Percentiles rank a stretch among this genome's conserved stretches.
These are phyloP conservation scores for Gallinago undulata DNA, from an alignment of 2,113 vertebrate species.

Conservation along the genomic window DNA sequence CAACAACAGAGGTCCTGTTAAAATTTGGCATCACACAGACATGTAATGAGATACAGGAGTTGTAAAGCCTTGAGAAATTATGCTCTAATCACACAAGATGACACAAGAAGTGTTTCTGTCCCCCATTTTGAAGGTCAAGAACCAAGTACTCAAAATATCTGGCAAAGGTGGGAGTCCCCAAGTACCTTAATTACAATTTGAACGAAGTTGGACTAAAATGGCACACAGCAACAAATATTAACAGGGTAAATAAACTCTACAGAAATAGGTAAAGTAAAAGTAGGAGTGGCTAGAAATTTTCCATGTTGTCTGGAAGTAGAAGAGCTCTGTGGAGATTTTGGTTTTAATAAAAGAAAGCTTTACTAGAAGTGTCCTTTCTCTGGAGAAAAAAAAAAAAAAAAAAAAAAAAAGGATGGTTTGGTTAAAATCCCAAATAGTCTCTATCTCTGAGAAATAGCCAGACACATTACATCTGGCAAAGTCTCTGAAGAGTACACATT, in stretches of 20 bases:
- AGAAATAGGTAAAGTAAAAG: not conserved
- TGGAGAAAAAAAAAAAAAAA: not conserved
- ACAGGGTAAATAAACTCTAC: not conserved
- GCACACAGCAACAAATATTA: not conserved
- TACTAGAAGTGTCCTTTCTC: not conserved
- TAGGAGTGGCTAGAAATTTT: not conserved
- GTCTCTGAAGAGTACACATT: not conserved
- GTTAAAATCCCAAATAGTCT: not conserved
- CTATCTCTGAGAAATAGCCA: not conserved
- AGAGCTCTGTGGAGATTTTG: not conserved
- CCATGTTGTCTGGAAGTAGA: not conserved
- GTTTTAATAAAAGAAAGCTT: conserved; percentile 2
- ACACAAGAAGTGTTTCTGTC: not conserved
- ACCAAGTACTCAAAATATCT: not conserved
- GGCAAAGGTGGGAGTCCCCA: not conserved
- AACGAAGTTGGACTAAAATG: not conserved
- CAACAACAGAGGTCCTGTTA: not conserved
- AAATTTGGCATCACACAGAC: not conserved
- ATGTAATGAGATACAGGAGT: not conserved
- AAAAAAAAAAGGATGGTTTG: not conserved
- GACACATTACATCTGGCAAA: not conserved
- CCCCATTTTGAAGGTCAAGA: not conserved
- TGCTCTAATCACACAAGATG: not conserved
- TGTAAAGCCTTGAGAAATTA: not conserved
- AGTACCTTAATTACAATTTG: not conserved